Conservation (phyloP, 2,888 invertebrate genomes). For the Harpagoxenus sublaevis region DNA sequence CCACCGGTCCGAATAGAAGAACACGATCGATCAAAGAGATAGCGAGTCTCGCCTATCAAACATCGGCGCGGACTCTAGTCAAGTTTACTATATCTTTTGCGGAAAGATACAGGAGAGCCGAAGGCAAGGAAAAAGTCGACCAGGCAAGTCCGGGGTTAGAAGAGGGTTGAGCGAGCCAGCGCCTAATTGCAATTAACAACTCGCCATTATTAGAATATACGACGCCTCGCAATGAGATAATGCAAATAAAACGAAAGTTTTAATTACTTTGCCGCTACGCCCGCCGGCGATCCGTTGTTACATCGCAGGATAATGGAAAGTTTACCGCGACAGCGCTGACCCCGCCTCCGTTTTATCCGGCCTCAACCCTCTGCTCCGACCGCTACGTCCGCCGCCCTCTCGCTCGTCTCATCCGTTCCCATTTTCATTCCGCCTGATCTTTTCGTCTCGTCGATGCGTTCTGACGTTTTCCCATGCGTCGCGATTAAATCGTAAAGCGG, state of each 20-base stretch:
- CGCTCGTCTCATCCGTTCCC: conserved; percentile 10
- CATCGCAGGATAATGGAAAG: conserved; percentile 84
- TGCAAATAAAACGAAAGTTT: conserved; percentile 86
- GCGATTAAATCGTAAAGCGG: conserved; percentile 41
- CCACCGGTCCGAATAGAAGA: conserved; percentile 44
- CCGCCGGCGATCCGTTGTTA: conserved; percentile 82
- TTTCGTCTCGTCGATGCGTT: conserved; percentile 58
- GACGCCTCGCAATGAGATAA: conserved; percentile 86
- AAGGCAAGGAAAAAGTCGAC: conserved; percentile 38
- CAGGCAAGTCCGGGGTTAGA: conserved; percentile 64
- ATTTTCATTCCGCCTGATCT: conserved; percentile 44
- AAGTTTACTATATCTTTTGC: conserved; percentile 54
- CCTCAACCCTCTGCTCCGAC: conserved; percentile 60
- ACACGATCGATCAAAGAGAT: conserved; percentile 36
- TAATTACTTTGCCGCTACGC: conserved; percentile 85
- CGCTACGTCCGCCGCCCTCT: conserved; percentile 47
- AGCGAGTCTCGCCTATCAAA: conserved; percentile 1
- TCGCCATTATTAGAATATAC: conserved; percentile 86
- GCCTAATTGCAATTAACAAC: conserved; percentile 86
- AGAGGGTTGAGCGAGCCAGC: conserved; percentile 75
- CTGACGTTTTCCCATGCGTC: conserved; percentile 50
- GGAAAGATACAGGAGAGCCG: conserved; percentile 10
- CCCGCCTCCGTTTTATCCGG: conserved; percentile 60
- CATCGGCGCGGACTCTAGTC: conserved; percentile 37
- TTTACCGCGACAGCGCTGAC: conserved; percentile 83